phyloP scores from a whole-genome alignment of 2,113 vertebrate genomes.

The Uropsilus gracilis region DNA sequence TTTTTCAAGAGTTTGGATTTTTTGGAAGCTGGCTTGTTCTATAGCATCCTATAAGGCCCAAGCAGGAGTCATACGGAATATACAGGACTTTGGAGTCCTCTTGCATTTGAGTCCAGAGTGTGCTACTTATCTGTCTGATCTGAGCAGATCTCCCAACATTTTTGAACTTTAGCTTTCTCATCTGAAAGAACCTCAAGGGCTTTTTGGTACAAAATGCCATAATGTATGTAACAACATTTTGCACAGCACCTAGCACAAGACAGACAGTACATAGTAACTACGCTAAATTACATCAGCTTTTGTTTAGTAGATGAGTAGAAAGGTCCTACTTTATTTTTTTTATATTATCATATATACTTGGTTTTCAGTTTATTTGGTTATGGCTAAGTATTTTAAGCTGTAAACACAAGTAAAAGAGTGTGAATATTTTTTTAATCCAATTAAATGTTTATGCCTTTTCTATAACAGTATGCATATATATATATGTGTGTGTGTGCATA shows the following conservation, averaged over 20 bases:
- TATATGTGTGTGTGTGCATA: too few species aligned
- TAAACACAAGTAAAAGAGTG: too few species aligned
- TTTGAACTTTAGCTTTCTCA: slow-evolving; percentile 8
- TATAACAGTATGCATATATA: background rate
- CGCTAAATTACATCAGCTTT: background rate
- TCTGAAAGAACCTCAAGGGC: background rate
- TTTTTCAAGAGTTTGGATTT: background rate
- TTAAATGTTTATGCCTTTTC: background rate
- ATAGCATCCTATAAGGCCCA: background rate
- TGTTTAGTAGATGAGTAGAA: background rate
- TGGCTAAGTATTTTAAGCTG: too few species aligned
- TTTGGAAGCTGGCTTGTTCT: background rate
- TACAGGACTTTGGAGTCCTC: background rate
- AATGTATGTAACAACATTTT: background rate
- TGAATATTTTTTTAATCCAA: too few species aligned
- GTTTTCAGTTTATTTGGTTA: background rate
- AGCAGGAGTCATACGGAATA: background rate
- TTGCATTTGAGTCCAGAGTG: background rate
- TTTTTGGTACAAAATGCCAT: slow-evolving; percentile 8
- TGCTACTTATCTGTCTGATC: background rate
- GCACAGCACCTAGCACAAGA: background rate
- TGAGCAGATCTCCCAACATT: background rate
- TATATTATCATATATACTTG: slow-evolving; percentile 16
- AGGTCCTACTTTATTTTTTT: slow-evolving; percentile 14
- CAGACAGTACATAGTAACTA: background rate